A percentile compares a stretch with the other conserved stretches of the same genome.
Conservation (phyloP, 2,797 vertebrate genomes). For the Echiichthys vipera region DNA sequence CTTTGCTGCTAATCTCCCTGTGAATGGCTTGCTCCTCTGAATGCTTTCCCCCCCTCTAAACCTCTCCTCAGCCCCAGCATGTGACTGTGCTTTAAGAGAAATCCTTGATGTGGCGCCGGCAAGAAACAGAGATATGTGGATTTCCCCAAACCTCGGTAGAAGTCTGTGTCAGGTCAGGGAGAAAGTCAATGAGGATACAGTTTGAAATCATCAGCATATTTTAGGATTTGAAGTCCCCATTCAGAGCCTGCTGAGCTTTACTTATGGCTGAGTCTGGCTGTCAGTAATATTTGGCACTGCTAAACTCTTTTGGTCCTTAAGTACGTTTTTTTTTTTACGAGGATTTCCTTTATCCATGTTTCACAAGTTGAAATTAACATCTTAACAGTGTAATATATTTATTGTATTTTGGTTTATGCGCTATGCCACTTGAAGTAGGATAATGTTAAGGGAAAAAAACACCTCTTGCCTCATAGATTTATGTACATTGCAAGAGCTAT, state of each 20-base stretch:
- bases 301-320: conserved; percentile 53
- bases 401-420: conserved; percentile 52
- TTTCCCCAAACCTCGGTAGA: conserved; percentile 78
- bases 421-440: conserved; percentile 17
- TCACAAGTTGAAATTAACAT: conserved; percentile 72
- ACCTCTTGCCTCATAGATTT: conserved; percentile 37
- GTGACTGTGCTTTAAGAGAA: conserved; percentile 85
- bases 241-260: conserved; percentile 71
- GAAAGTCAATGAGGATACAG: conserved; percentile 71
- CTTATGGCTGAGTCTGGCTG: conserved; percentile 67
- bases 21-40: conserved; percentile 79
- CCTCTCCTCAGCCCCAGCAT: conserved; percentile 79
- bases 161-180: conserved; percentile 81
- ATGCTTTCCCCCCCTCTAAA: conserved; percentile 60
- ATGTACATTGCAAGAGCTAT: conserved; percentile 49
- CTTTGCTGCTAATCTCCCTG: conserved; percentile 79
- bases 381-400: conserved; percentile 45
- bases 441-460: conserved; percentile 34
- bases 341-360: conserved; percentile 70
- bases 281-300: conserved; percentile 56
- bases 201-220: conserved; percentile 85
- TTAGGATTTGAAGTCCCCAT: conserved; percentile 78
- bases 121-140: conserved; percentile 81
- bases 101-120: conserved; percentile 81
- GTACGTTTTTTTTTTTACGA: conserved; percentile 43